Conservation (phyloP, 2,888 invertebrate genomes). For the Xestia xanthographa region DNA sequence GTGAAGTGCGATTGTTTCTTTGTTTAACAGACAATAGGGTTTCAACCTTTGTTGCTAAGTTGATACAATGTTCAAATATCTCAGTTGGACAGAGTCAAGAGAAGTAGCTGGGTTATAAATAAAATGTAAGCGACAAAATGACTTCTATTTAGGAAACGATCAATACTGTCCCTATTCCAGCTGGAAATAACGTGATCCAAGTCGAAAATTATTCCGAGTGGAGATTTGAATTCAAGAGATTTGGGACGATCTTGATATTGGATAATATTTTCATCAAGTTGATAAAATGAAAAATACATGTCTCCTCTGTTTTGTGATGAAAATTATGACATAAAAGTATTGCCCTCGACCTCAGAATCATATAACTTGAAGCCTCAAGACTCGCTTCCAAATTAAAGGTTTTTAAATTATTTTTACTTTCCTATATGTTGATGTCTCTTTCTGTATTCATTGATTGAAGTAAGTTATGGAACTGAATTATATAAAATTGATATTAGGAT, state of each 20-base stretch:
- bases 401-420: neutral
- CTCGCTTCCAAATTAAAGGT: neutral
- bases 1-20: slow-evolving; percentile 28
- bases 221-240: slow-evolving; percentile 35
- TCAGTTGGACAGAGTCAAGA: neutral
- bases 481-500: neutral
- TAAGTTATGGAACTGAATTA: neutral
- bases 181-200: slow-evolving; percentile 35
- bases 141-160: slow-evolving; percentile 40
- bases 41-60: slow-evolving; percentile 28
- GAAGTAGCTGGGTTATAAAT: slow-evolving; percentile 11
- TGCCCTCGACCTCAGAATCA: neutral
- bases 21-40: slow-evolving; percentile 31
- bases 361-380: neutral
- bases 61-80: slow-evolving; percentile 30
- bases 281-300: neutral
- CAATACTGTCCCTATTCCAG: slow-evolving; percentile 35
- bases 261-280: slow-evolving; percentile 14
- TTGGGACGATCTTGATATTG: slow-evolving; percentile 40
- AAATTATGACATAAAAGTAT: neutral
- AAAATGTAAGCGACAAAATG: slow-evolving; percentile 13
- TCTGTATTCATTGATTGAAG: neutral
- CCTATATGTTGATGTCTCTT: neutral
- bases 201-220: slow-evolving; percentile 26
- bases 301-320: neutral